Base-by-base conservation (phyloP, 1,140 invertebrate species). In the Phortica variegata region DNA sequence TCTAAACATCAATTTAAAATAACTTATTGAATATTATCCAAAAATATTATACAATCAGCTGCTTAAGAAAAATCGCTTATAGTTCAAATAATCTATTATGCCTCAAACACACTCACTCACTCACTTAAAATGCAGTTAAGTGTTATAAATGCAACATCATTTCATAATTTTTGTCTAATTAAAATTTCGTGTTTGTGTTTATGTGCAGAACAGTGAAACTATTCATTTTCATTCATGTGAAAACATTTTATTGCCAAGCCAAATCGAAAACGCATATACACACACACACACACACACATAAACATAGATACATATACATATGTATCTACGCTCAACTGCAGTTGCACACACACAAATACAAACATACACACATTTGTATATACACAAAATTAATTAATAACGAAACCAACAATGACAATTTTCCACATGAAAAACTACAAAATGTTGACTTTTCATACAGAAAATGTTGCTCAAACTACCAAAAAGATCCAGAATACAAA, bases 161-260 rank as follows among this genome's bases (percentile, higher is more conserved):
- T n/a, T n/a, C n/a, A n/a, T n/a, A n/a, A n/a, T n/a, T n/a, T n/a
- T n/a, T n/a, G n/a, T n/a, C n/a, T n/a, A n/a, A n/a, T n/a, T n/a
- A n/a, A n/a, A n/a, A n/a, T n/a, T n/a, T n/a, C n/a, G n/a, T n/a
- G n/a, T n/a, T n/a, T n/a, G n/a, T n/a, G n/a, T n/a, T n/a, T n/a
- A n/a, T 66, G 58, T 66, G 60, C 63, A 66, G 45, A 63, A 60
- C 43, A 58, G 51, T 60, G 59, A 52, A 66, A 68, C 63, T 63
- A 68, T 66, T 66, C 63, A 66, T 53, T 63, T 68, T 52, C 63
- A 68, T 36, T 66, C 60, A 66, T 66, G 63, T 68, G 63, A 65
- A 60, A 63, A 68, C 60, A 68, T 68, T 69, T 58, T 57, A 66
- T 66, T 68, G 49, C 63, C 60, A 56, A 50, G 49, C 46, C 59